Conservation (phyloP, 2,888 invertebrate genomes). For the Phengaris arion region DNA sequence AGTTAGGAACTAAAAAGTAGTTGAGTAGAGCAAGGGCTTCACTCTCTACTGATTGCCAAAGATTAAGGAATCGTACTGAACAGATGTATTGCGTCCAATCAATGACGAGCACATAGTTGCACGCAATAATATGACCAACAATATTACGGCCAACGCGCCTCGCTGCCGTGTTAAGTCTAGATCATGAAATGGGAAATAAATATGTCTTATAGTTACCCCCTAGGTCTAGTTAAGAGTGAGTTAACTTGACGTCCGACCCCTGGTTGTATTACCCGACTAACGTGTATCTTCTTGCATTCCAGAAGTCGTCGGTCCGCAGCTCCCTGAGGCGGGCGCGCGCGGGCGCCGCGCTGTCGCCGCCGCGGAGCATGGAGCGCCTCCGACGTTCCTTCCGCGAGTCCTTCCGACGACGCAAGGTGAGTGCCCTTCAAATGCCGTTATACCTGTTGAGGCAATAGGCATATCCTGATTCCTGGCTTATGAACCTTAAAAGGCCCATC, state of each 20-base stretch:
- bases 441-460: too few relatives aligned
- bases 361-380: slow-evolving; percentile 89
- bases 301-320: slow-evolving; percentile 74
- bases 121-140: not conserved
- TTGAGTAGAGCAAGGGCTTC: too few relatives aligned
- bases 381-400: slow-evolving; percentile 95
- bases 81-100: not conserved
- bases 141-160: not conserved
- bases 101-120: not conserved
- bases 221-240: not conserved
- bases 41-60: too few relatives aligned
- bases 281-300: slow-evolving; percentile 41
- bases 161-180: not conserved
- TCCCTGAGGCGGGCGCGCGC: slow-evolving; percentile 73
- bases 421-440: too few relatives aligned
- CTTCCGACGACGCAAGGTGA: slow-evolving; percentile 90
- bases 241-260: too few relatives aligned
- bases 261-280: not conserved
- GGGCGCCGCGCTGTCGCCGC: slow-evolving; percentile 72
- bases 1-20: too few relatives aligned
- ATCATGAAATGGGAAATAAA: not conserved
- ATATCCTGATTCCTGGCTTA: too few relatives aligned
- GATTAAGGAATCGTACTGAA: too few relatives aligned
- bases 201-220: not conserved
- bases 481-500: too few relatives aligned